Evolutionary conservation across 2,888 invertebrate genomes (phyloP).

Genomic region (Sesamia inferens): DNA sequence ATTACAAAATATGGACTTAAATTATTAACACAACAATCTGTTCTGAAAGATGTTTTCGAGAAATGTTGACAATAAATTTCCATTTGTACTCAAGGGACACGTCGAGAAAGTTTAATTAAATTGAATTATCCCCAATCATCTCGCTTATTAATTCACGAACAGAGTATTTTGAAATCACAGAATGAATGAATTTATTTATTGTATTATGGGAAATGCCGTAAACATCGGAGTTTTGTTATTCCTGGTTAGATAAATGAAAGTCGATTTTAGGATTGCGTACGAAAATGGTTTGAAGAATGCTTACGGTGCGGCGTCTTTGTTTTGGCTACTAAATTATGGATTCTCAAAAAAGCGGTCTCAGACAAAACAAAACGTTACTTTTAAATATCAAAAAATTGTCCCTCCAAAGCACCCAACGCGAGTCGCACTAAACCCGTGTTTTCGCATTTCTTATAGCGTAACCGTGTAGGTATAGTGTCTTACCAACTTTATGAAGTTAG

Average conservation of each 20-base stretch:
- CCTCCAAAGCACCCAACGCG: background rate
- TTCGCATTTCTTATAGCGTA: background rate
- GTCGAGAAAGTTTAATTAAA: slow-evolving; percentile 58
- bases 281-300: too few species aligned
- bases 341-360: background rate
- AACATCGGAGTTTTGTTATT: background rate
- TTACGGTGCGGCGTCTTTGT: background rate
- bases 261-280: too few species aligned
- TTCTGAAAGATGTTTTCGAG: slow-evolving; percentile 37
- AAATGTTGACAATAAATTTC: slow-evolving; percentile 51
- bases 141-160: slow-evolving; percentile 51
- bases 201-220: slow-evolving; percentile 17
- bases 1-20: slow-evolving; percentile 27
- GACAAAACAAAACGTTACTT: background rate
- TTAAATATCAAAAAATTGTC: background rate
- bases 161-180: slow-evolving; percentile 32
- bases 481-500: slow-evolving; percentile 38
- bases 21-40: slow-evolving; percentile 44
- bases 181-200: slow-evolving; percentile 32
- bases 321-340: background rate
- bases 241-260: slow-evolving; percentile 6
- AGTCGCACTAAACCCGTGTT: background rate
- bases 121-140: slow-evolving; percentile 55
- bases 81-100: slow-evolving; percentile 44
- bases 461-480: slow-evolving; percentile 15